Percentiles rank a stretch among this genome's conserved stretches.
phyloP scores from a whole-genome alignment of 2,888 invertebrate genomes.

The Drosophila cyrtoloma region DNA sequence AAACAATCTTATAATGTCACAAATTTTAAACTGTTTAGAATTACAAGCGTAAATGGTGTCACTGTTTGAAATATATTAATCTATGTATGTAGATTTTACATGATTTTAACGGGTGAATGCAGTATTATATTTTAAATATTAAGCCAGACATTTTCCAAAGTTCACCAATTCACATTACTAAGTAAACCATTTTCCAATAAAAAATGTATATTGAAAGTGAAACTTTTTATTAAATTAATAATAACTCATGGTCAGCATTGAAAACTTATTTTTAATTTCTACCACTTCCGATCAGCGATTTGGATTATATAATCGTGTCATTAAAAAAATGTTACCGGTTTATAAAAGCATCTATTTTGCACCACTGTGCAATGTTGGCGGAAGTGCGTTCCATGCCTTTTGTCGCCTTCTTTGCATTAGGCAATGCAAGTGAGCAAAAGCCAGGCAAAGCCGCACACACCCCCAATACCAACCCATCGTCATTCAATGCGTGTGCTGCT shows the following conservation, averaged over 20 bases:
- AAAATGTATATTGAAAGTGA: not conserved
- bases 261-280: not conserved
- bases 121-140: not conserved
- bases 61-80: not conserved
- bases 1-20: not conserved
- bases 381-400: slow-evolving; percentile 52
- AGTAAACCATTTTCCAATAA: too few species aligned
- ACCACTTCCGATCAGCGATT: not conserved
- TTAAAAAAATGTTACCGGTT: not conserved
- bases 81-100: not conserved
- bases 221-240: not conserved
- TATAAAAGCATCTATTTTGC: not conserved
- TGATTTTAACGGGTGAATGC: too few species aligned
- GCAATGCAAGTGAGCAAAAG: slow-evolving; percentile 71
- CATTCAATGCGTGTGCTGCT: slow-evolving; percentile 16
- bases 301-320: not conserved
- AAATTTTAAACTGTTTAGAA: not conserved
- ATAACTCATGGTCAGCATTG: not conserved
- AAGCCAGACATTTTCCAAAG: not conserved
- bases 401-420: slow-evolving; percentile 59
- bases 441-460: not conserved
- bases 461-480: not conserved
- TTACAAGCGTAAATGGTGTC: not conserved
- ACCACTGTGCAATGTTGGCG: slow-evolving; percentile 43
- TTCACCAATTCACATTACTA: not conserved